Conservation (phyloP, 2,113 vertebrate genomes). For the Aptenodytes forsteri region DNA sequence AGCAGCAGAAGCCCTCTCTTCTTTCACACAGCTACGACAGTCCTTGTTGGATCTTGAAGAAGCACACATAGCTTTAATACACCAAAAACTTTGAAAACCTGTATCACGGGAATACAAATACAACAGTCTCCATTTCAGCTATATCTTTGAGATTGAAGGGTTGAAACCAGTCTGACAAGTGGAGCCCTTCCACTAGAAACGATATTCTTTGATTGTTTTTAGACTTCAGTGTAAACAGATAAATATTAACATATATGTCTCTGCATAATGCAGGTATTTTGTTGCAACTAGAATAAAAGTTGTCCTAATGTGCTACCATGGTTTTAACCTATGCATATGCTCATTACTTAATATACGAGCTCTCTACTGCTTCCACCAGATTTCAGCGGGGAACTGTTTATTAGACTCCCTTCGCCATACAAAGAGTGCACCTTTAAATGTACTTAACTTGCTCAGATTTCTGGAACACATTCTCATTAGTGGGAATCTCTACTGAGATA, state of each 20-base stretch:
- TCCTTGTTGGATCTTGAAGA: not conserved
- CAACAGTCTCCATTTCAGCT: not conserved
- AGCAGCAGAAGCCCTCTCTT: not conserved
- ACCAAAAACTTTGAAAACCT: not conserved
- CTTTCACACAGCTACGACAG: not conserved
- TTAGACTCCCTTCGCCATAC: not conserved
- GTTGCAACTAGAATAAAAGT: not conserved
- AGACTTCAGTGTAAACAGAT: not conserved
- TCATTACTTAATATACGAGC: not conserved
- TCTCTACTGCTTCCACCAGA: not conserved
- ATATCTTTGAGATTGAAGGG: not conserved
- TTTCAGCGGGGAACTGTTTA: not conserved
- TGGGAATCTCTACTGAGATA: not conserved
- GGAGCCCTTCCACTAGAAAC: not conserved
- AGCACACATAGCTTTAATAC: rapidly evolving
- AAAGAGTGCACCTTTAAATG: not conserved
- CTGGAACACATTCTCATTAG: not conserved
- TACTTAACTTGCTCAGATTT: not conserved
- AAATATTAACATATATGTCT: not conserved
- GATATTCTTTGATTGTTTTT: not conserved
- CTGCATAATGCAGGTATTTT: not conserved
- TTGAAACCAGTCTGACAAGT: not conserved
- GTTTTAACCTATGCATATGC: not conserved
- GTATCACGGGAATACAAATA: not conserved
- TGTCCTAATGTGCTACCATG: not conserved